Percentiles rank a stretch among this genome's conserved stretches.
Conservation (phyloP, 2,888 invertebrate genomes). For the Stegophylla sp. region DNA sequence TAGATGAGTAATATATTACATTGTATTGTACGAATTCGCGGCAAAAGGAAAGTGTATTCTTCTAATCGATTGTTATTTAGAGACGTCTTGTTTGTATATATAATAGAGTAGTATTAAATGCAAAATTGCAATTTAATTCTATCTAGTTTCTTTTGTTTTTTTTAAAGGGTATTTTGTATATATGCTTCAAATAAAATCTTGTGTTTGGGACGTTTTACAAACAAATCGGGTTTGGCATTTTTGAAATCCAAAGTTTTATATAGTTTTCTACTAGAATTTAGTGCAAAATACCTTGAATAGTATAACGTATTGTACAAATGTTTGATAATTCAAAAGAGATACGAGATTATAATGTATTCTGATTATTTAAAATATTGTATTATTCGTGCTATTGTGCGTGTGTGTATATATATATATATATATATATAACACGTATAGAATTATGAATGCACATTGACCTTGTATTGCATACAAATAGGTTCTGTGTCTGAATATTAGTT, state of each 20-base stretch:
- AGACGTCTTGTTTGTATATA: background rate
- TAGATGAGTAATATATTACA: background rate
- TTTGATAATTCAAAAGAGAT: slow-evolving; percentile 33
- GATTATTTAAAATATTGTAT: slow-evolving; percentile 37
- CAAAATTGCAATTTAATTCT: background rate
- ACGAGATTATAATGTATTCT: slow-evolving; percentile 19
- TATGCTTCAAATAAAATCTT: too few relatives aligned
- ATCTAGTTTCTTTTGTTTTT: background rate
- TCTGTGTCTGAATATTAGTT: slow-evolving; percentile 12
- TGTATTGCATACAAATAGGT: slow-evolving; percentile 29
- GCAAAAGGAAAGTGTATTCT: background rate
- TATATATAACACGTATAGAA: slow-evolving; percentile 15
- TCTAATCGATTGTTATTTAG: background rate
- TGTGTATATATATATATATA: too few relatives aligned
- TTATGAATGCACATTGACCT: slow-evolving; percentile 45
- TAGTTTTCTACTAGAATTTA: background rate
- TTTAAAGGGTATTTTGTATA: background rate
- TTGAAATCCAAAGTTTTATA: background rate
- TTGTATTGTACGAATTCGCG: background rate
- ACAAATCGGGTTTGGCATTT: background rate
- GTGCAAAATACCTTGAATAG: background rate
- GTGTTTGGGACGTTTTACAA: too few relatives aligned
- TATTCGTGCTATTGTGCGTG: slow-evolving; percentile 2
- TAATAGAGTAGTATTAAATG: background rate
- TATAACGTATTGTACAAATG: background rate